A percentile compares a stretch with the other conserved stretches of the same genome.
These are phyloP conservation scores for Todus mexicanus DNA, from an alignment of 2,797 vertebrate species.

Conservation along the genomic window DNA sequence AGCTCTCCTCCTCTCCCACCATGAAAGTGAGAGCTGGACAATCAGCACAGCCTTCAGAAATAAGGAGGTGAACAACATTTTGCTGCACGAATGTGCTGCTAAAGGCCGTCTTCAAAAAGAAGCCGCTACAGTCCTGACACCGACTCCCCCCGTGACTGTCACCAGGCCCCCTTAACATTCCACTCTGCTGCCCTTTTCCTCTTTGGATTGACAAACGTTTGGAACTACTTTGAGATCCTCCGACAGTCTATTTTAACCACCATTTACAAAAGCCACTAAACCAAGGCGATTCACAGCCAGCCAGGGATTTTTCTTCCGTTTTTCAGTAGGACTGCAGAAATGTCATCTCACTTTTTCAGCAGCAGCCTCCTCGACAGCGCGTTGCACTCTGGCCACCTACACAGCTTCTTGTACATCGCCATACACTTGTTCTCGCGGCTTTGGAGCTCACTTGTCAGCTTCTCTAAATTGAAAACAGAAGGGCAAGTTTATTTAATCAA, in stretches of 20 bases:
- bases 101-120: background rate
- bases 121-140: background rate
- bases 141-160: background rate
- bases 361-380: conserved; percentile 89
- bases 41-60: background rate
- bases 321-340: background rate
- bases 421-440: conserved; percentile 96
- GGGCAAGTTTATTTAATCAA: background rate
- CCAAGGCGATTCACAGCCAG: background rate
- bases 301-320: background rate
- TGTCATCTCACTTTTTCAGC: conserved; percentile 87
- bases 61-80: background rate
- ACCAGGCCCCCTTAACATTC: background rate
- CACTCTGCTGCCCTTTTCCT: background rate
- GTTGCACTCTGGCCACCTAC: conserved; percentile 93
- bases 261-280: background rate
- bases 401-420: conserved; percentile 90
- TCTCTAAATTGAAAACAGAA: conserved; percentile 80
- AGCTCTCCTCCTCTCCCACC: background rate
- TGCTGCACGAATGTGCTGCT: background rate
- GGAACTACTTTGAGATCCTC: background rate
- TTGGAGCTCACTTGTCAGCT: conserved; percentile 96
- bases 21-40: background rate
- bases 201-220: background rate
- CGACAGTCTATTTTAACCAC: background rate